phyloP scores from a whole-genome alignment of 2,888 invertebrate genomes.

The Esperia sulphurella region DNA sequence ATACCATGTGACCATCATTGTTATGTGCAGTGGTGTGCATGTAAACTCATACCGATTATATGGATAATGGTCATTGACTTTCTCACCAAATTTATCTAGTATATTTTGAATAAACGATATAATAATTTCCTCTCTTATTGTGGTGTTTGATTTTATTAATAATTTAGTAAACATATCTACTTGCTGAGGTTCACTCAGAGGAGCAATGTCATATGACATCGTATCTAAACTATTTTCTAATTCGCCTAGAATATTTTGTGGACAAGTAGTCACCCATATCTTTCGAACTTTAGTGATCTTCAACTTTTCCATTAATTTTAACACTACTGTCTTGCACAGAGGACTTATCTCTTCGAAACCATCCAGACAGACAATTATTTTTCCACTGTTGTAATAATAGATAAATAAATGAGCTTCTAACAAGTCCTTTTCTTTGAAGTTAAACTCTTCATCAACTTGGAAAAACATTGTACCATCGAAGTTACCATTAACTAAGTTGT shows the following conservation, averaged over 20 bases:
- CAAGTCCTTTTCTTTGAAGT: not conserved
- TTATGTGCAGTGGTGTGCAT: not conserved
- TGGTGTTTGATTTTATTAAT: not conserved
- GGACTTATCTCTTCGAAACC: not conserved
- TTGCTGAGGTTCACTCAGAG: not conserved
- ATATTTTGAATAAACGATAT: too few species aligned
- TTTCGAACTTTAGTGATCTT: not conserved
- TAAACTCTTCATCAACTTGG: not conserved
- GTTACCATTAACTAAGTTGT: not conserved
- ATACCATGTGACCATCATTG: not conserved
- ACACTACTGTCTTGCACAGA: not conserved
- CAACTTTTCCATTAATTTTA: not conserved
- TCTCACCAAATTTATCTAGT: not conserved
- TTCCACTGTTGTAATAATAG: not conserved
- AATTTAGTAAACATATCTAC: not conserved
- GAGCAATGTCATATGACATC: not conserved
- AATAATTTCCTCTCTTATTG: not conserved
- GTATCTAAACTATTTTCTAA: not conserved
- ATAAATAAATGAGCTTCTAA: not conserved
- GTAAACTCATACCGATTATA: not conserved
- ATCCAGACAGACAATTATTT: not conserved
- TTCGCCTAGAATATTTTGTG: not conserved
- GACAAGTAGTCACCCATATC: not conserved
- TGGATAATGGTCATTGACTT: too few species aligned
- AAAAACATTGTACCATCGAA: not conserved